Base-by-base conservation (phyloP, 2,888 invertebrate species). In the Himalopsyche kuldschensis region DNA sequence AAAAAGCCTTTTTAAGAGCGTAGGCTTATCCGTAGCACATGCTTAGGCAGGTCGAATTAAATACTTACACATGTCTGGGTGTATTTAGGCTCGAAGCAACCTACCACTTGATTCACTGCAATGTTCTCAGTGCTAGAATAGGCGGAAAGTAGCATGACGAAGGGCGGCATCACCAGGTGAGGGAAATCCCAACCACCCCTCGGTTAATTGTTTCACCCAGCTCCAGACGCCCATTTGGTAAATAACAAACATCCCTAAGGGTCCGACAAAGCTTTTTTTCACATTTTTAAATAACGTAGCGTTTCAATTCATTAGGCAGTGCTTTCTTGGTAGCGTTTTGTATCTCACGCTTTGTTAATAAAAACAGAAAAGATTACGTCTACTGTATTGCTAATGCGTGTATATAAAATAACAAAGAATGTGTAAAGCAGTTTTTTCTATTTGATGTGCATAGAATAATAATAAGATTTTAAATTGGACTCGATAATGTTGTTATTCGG, bases 171-270 rank as follows among this genome's bases (percentile, higher is more conserved):
- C 69, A 69, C 69, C 69, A 69, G 69, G 69, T 69, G 69, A 69
- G 69, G 69, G 24, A 69, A 69, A 24, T 27, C 69, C 69, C 69
- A 69, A 24, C 78, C 78, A 46, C 78, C 78, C 46, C 46, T n/a
- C 24, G 27, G 78, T 78, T 78, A 78, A 78, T 78, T 78, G 78
- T 78, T 78, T 78, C 78, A 20, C 46, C 78, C 69, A 27, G 15
- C 76, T 35, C 32, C n/a, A 41, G 32, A 31, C 76, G 76, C 76
- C 76, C 76, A 76, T 41, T 76, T 35, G 32, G 76, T 27, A 76
- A 41, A 32, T 41, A 76, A 76, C 32, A 35, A 76, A 41, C 76
- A 76, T 76, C 76, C 76, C 76, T 76, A 20, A 76, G 76, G 41
- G 76, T 32, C 24, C 76, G 10, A 27, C 76, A 32, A 76, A 76